Evolutionary conservation across 2,797 vertebrate genomes (phyloP).

Genomic region (Brotula barbata): DNA sequence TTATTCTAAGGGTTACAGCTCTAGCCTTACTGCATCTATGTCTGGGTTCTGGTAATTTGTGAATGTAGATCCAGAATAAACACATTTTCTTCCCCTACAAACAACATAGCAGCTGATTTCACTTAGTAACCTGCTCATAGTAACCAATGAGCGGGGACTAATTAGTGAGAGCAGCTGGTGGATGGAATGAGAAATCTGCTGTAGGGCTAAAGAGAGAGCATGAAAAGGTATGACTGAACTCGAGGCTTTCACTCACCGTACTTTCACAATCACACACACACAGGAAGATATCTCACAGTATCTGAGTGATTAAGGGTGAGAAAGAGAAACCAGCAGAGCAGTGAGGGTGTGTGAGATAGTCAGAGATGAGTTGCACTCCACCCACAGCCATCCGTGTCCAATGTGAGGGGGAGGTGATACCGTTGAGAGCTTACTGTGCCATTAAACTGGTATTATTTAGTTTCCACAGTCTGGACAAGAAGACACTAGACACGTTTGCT

Average conservation of each 20-base stretch:
- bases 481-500: constrained; percentile 44
- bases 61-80: not conserved
- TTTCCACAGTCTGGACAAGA: constrained; percentile 50
- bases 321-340: constrained; percentile 25
- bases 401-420: constrained; percentile 75
- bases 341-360: constrained; percentile 15
- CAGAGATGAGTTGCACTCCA: constrained; percentile 71
- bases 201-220: constrained; percentile 26
- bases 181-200: constrained; percentile 45
- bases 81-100: not conserved
- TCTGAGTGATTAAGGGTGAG: constrained; percentile 43
- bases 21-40: not conserved
- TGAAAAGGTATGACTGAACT: constrained; percentile 20
- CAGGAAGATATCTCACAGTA: constrained; percentile 25
- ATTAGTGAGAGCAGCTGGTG: constrained; percentile 67
- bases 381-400: constrained; percentile 73
- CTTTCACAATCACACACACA: constrained; percentile 45
- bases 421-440: constrained; percentile 62
- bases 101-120: constrained; percentile 52
- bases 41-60: not conserved
- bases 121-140: constrained; percentile 28
- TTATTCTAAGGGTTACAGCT: not conserved
- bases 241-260: constrained; percentile 12
- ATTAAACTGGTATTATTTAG: constrained; percentile 62
- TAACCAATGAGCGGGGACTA: constrained; percentile 33